Conservation (phyloP, 2,113 vertebrate genomes). For the Neotragus moschatus region DNA sequence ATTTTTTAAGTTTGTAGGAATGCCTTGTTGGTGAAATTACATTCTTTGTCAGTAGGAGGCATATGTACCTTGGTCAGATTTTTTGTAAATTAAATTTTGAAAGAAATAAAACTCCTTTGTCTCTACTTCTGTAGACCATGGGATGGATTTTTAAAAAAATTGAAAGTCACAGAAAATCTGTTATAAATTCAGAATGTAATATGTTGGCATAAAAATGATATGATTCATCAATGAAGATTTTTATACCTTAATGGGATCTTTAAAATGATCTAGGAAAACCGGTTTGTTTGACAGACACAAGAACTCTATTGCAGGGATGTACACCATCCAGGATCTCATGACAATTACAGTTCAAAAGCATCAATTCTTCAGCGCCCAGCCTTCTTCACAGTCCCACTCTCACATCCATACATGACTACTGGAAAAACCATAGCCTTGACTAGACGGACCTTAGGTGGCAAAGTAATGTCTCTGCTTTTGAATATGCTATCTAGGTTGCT, state of each 20-base stretch:
- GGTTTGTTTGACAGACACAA: background rate
- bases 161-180: background rate
- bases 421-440: no score
- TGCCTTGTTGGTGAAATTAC: background rate
- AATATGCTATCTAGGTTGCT: no score
- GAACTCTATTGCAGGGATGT: background rate
- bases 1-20: background rate
- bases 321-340: background rate
- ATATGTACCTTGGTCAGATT: background rate
- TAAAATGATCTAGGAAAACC: background rate
- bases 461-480: no score
- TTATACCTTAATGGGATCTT: background rate
- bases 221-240: background rate
- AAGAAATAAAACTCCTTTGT: background rate
- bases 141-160: background rate
- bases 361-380: no score
- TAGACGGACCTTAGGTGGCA: no score
- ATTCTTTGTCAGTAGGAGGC: background rate
- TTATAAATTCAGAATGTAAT: background rate
- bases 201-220: background rate
- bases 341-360: no score
- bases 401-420: no score
- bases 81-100: background rate
- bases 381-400: no score
- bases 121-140: background rate